Evolutionary conservation across 2,888 invertebrate species (phyloP).

Genomic region (Plagiodera versicolora): DNA sequence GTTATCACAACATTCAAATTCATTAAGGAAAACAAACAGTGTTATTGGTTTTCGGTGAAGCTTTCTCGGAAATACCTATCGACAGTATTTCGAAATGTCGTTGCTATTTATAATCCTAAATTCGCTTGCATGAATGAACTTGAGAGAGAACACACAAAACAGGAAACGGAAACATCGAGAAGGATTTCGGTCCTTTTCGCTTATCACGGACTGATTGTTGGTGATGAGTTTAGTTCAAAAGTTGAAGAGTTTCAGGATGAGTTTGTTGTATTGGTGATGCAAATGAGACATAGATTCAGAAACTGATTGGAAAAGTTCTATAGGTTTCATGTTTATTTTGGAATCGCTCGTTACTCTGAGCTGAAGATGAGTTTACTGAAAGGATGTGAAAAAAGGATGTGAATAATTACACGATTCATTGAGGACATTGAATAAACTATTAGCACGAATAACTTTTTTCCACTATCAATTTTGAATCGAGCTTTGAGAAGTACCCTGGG

Average conservation of each 20-base stretch:
- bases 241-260: neutral
- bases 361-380: too few species aligned
- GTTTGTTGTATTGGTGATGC: neutral
- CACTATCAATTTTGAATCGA: too few species aligned
- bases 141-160: neutral
- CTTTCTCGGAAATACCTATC: neutral
- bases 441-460: too few species aligned
- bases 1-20: too few species aligned
- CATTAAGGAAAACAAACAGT: too few species aligned
- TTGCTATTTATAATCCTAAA: neutral
- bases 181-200: neutral
- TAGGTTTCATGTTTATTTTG: neutral
- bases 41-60: too few species aligned
- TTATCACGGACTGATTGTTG: neutral
- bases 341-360: neutral
- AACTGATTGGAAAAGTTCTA: neutral
- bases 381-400: too few species aligned
- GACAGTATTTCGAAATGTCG: neutral
- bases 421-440: too few species aligned
- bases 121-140: neutral
- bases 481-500: too few species aligned
- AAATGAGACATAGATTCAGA: neutral
- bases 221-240: neutral
- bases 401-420: too few species aligned
- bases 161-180: neutral